These are phyloP conservation scores for Perca schrenkii DNA, from an alignment of 2,113 vertebrate species.

Conservation along the genomic window DNA sequence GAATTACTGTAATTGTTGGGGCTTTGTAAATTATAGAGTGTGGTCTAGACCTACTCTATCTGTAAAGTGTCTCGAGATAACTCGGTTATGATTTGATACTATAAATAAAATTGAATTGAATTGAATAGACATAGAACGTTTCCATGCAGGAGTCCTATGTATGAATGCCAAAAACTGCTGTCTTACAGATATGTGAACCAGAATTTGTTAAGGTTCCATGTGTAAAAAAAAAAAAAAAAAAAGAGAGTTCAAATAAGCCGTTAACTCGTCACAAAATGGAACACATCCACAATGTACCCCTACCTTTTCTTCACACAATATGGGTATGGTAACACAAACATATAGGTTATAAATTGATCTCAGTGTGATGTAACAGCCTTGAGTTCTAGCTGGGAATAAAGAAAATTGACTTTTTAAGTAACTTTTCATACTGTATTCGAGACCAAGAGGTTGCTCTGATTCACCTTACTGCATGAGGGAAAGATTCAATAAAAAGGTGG, in stretches of 20 bases:
- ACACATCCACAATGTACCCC: background rate
- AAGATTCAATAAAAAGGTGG: slow-evolving; percentile 67
- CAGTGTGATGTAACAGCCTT: slow-evolving; percentile 49
- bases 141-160: no score
- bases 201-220: background rate
- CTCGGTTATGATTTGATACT: no score
- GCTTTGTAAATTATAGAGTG: no score
- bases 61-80: no score
- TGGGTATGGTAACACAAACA: slow-evolving; percentile 38
- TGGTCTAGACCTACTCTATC: no score
- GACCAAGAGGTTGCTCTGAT: slow-evolving; percentile 68
- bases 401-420: slow-evolving; percentile 66
- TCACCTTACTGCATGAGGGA: slow-evolving; percentile 65
- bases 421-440: slow-evolving; percentile 70
- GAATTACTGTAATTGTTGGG: no score
- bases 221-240: background rate
- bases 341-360: slow-evolving; percentile 59
- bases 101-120: no score
- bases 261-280: slow-evolving; percentile 25
- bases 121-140: no score
- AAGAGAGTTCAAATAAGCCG: slow-evolving; percentile 14
- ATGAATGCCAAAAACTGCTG: background rate
- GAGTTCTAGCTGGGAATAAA: slow-evolving; percentile 43
- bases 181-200: background rate
- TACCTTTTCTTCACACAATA: slow-evolving; percentile 22